Evolutionary conservation across 2,113 vertebrate genomes (phyloP).

Genomic region (Rostratula benghalensis): DNA sequence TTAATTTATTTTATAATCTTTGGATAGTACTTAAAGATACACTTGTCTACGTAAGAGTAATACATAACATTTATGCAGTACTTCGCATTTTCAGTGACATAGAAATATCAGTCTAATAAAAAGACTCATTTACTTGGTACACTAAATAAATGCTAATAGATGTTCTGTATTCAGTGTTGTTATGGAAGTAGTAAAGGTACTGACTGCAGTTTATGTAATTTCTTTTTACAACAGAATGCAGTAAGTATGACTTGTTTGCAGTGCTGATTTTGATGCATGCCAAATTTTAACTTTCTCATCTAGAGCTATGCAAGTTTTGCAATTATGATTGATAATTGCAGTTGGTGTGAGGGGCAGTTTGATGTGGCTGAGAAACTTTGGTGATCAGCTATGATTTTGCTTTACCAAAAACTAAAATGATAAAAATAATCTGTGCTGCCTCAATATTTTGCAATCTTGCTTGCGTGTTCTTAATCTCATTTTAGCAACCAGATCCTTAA

Average conservation of each 20-base stretch:
- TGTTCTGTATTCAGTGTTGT: not conserved
- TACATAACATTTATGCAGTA: not conserved
- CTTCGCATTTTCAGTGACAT: not conserved
- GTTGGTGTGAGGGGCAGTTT: slow-evolving; percentile 36
- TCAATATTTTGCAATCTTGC: slow-evolving; percentile 60
- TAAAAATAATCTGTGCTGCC: slow-evolving; percentile 37
- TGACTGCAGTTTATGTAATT: slow-evolving; percentile 76
- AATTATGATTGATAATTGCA: slow-evolving; percentile 39
- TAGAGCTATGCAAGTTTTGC: slow-evolving; percentile 49
- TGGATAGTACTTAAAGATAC: not conserved
- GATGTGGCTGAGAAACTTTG: slow-evolving; percentile 5
- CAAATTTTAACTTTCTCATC: slow-evolving; percentile 62
- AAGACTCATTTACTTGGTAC: not conserved
- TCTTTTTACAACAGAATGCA: slow-evolving; percentile 86
- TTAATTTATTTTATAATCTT: not conserved
- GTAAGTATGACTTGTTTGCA: slow-evolving; percentile 89
- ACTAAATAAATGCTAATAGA: not conserved
- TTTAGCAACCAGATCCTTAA: not conserved
- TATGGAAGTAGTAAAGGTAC: slow-evolving; percentile 21
- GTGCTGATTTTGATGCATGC: slow-evolving; percentile 82
- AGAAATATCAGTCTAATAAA: not conserved
- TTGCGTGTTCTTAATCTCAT: slow-evolving; percentile 50
- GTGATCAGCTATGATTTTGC: slow-evolving; percentile 20
- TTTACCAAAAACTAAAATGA: slow-evolving; percentile 17
- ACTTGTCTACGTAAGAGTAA: not conserved